These are phyloP conservation scores for Venturia canescens DNA, from an alignment of 1,140 invertebrate genomes.

Conservation along the genomic window DNA sequence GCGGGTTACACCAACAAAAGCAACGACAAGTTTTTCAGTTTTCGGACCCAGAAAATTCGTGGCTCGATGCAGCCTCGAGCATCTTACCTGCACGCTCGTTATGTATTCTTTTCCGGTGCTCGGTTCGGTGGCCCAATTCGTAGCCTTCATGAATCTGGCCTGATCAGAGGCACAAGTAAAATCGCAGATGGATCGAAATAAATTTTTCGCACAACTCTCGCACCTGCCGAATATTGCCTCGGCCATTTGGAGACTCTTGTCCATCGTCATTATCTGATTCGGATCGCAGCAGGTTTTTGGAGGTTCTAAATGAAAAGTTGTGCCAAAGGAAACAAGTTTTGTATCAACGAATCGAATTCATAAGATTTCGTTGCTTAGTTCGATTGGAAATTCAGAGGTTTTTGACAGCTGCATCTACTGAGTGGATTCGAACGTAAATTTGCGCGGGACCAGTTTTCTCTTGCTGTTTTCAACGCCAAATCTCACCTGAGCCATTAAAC, in stretches of 20 bases:
- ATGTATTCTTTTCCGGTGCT: conserved; percentile 47
- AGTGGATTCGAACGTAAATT: too few relatives aligned
- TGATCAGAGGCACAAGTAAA: conserved; percentile 81
- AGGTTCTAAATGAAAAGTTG: conserved; percentile 35
- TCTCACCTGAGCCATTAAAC: conserved; percentile 67
- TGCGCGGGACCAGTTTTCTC: too few relatives aligned
- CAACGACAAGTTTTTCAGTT: too few relatives aligned
- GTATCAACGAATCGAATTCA: background rate
- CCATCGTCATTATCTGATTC: conserved; percentile 74
- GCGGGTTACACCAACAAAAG: background rate
- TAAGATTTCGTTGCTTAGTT: too few relatives aligned
- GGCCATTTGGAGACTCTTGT: conserved; percentile 73
- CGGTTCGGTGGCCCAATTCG: conserved; percentile 45
- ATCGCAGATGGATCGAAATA: conserved; percentile 79
- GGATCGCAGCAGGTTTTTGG: conserved; percentile 77
- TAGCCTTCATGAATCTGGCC: conserved; percentile 74
- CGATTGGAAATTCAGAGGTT: background rate
- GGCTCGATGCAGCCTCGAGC: too few relatives aligned
- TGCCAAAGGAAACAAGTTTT: too few relatives aligned
- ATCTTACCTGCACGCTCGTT: conserved; percentile 59
- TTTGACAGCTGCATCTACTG: too few relatives aligned
- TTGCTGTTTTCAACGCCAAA: conserved; percentile 5
- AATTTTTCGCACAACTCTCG: conserved; percentile 79
- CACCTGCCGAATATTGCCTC: conserved; percentile 80
- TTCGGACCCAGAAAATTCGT: too few relatives aligned